A percentile compares a stretch with the other conserved stretches of the same genome.
Conservation (phyloP, 1,140 invertebrate species). For the Lepeophtheirus salmonis region DNA sequence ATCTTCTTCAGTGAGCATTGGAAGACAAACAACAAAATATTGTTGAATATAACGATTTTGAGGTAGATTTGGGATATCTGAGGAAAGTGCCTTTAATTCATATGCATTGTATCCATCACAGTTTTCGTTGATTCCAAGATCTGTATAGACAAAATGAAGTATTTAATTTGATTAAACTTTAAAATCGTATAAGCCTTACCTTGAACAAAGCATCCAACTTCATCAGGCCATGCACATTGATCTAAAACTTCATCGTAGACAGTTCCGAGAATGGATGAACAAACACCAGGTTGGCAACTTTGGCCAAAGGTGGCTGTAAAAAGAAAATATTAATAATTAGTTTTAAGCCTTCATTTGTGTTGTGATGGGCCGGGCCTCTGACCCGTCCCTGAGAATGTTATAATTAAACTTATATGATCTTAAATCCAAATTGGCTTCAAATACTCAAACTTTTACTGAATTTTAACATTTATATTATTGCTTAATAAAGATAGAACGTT, state of each 20-base stretch:
- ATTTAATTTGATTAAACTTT: too few relatives aligned
- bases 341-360: too few relatives aligned
- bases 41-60: neutral
- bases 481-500: too few relatives aligned
- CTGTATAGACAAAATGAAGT: too few relatives aligned
- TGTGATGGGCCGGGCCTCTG: too few relatives aligned
- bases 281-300: slow-evolving; percentile 5
- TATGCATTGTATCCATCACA: neutral
- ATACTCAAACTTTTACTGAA: too few relatives aligned
- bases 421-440: too few relatives aligned
- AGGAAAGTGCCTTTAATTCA: neutral
- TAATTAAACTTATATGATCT: too few relatives aligned
- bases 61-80: neutral
- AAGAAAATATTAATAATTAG: neutral
- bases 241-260: slow-evolving; percentile 7
- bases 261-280: neutral
- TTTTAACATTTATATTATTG: too few relatives aligned
- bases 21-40: neutral
- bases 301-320: neutral
- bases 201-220: slow-evolving; percentile 10
- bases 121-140: neutral
- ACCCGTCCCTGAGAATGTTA: too few relatives aligned
- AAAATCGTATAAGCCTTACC: slow-evolving; percentile 1
- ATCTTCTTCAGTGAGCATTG: neutral
- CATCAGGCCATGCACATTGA: slow-evolving; percentile 15